Evolutionary conservation across 2,888 invertebrate species (phyloP), one percentile per base, ranked within the genome.

Genomic region (Imbricaverruca yamaguchii): DNA sequence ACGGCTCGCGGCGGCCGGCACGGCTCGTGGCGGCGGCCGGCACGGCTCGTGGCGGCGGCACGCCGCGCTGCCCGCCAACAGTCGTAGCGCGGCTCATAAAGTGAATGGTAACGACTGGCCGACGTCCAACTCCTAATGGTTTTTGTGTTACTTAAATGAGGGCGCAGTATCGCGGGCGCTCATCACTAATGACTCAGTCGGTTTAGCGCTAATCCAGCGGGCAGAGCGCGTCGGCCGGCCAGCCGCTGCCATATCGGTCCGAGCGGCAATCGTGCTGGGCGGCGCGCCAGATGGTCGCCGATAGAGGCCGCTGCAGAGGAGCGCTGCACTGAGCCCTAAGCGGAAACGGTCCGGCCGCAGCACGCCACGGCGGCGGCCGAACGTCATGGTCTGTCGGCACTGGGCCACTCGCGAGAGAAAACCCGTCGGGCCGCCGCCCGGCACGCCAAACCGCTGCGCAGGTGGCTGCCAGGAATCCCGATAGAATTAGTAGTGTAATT

Each of bases 131-230:
- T 39, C 18, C 53, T 74, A 74, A 74, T 74, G 74, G 74, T 74
- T 74, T 74, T 74, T 74, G 74, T 74, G 74, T 74, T 74, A 74
- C 53, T 74, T 74, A 53, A 74, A 74, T 74, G 74, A 74, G 74
- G 53, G 74, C 25, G 74, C 74, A 18, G 74, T 74, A 74, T 74
- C 74, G 23, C 74, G 74, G 74, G 39, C 74, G 74, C 39, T 15
- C 12, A 18, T 53, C 53, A 13, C 53, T 74, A 74, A 74, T 74
- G 74, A 74, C 74, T 74, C 74, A 74, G 13, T 23, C n/a, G 61
- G 18, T 18, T 61, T 61, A 61, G 61, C 61, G 61, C 61, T 61
- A 61, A 61, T 61, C 13, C 61, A 13, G 61, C n/a, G 53, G 10
- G 15, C 18, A 39, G 8, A 25, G 18, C 23, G 23, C 23, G 39